Evolutionary conservation across 1,140 invertebrate genomes (phyloP).

Genomic region (Rhyacophila brunnea): DNA sequence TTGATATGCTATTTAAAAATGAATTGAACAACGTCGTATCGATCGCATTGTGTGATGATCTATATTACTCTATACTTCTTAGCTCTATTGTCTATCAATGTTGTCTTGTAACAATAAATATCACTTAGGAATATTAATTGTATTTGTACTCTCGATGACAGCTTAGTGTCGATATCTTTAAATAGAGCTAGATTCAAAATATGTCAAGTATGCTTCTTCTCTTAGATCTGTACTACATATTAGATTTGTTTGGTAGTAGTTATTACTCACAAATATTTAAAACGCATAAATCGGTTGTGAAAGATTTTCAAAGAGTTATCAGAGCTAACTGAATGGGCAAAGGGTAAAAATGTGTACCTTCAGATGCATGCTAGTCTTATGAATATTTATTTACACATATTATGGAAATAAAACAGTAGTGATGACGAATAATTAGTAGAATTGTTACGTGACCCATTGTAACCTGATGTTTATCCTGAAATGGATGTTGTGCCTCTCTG

Average conservation of each 20-base stretch:
- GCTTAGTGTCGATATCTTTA: too few relatives aligned
- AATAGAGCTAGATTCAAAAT: too few relatives aligned
- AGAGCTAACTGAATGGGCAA: constrained; percentile 31
- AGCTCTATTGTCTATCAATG: constrained; percentile 29
- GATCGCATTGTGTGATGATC: constrained; percentile 2
- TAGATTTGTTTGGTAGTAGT: too few relatives aligned
- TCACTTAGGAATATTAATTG: too few relatives aligned
- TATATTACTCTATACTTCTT: constrained; percentile 33
- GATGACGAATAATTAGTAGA: constrained; percentile 3
- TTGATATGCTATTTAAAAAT: constrained; percentile 1
- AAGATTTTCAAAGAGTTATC: constrained; percentile 28
- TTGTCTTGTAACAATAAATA: constrained; percentile 18
- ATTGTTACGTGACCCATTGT: constrained; percentile 16
- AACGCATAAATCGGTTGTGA: constrained; percentile 33
- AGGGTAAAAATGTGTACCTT: constrained; percentile 32
- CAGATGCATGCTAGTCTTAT: constrained; percentile 34
- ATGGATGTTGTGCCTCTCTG: constrained; percentile 35
- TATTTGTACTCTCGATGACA: too few relatives aligned
- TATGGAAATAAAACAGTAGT: constrained; percentile 4
- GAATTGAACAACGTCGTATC: neutral
- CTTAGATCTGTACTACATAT: too few relatives aligned
- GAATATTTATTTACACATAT: constrained; percentile 19
- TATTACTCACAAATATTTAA: neutral
- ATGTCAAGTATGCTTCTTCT: too few relatives aligned
- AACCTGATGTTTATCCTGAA: constrained; percentile 31